Conservation (phyloP, 2,113 vertebrate genomes). For the Neopipo cinnamomea region DNA sequence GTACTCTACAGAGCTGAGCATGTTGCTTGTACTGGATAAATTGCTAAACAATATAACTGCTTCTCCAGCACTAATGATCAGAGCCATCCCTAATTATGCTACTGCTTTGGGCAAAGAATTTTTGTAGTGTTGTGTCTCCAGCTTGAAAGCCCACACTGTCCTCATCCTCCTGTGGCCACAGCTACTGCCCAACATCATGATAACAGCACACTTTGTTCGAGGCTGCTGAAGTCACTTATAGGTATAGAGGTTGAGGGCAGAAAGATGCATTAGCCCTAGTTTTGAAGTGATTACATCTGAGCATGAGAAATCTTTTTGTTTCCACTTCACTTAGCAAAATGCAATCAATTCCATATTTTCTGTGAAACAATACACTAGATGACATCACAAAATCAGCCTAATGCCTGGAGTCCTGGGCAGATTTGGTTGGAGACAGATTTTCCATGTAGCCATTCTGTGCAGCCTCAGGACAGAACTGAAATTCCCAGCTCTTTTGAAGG, state of each 20-base stretch:
- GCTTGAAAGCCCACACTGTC: neutral
- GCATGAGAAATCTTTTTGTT: constrained; percentile 42
- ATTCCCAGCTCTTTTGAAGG: constrained; percentile 27
- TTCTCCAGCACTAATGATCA: constrained; percentile 20
- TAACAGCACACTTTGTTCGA: accelerated
- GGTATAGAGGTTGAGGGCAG: neutral
- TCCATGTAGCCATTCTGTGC: constrained; percentile 3
- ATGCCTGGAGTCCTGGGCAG: constrained; percentile 27
- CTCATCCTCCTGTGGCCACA: neutral
- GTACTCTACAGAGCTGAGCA: constrained; percentile 9
- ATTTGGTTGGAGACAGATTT: constrained; percentile 49
- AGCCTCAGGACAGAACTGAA: constrained; percentile 28
- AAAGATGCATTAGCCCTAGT: neutral
- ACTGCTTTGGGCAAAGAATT: constrained; percentile 23
- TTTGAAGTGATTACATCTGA: constrained; percentile 13
- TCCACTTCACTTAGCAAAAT: constrained; percentile 42
- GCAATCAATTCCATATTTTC: constrained; percentile 62
- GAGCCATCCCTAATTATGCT: constrained; percentile 18
- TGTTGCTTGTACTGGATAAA: constrained; percentile 35
- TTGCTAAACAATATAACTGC: constrained; percentile 55
- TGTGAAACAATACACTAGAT: constrained; percentile 57
- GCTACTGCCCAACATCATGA: accelerated
- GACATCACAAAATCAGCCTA: constrained; percentile 57
- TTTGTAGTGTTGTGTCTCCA: neutral
- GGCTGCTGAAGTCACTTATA: neutral